These are phyloP conservation scores for Caenorhabditis auriculariae DNA, from an alignment of 2,888 invertebrate species.

Conservation along the genomic window DNA sequence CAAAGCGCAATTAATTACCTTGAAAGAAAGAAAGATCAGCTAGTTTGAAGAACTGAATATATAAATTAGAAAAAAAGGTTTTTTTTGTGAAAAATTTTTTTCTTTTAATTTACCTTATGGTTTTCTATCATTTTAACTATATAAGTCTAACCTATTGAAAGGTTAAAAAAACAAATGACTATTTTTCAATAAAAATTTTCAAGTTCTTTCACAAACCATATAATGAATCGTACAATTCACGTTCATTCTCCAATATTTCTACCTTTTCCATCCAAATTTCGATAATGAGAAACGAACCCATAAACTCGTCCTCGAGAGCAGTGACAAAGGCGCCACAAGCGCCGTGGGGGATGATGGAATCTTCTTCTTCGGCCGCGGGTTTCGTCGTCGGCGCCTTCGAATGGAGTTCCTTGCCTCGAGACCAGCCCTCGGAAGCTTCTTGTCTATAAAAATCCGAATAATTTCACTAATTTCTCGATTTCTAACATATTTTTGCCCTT, in stretches of 20 bases:
- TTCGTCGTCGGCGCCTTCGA: constrained; percentile 15
- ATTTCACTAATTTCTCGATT: background rate
- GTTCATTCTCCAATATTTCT: background rate
- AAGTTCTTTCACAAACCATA: background rate
- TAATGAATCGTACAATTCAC: background rate
- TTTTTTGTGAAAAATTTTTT: background rate
- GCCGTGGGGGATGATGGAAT: constrained; percentile 83
- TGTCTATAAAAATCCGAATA: background rate
- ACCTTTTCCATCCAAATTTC: constrained; percentile 4
- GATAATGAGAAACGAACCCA: constrained; percentile 71
- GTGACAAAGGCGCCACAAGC: constrained; percentile 98
- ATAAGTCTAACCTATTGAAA: too few relatives aligned
- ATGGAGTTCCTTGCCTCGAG: constrained; percentile 35
- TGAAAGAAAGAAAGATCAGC: too few relatives aligned
- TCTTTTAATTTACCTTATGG: background rate
- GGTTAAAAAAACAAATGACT: too few relatives aligned
- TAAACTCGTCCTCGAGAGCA: constrained; percentile 94
- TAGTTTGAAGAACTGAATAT: too few relatives aligned
- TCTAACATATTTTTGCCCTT: background rate
- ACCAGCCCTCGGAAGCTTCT: constrained; percentile 26
- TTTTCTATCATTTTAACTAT: too few relatives aligned
- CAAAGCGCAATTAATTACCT: too few relatives aligned
- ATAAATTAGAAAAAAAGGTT: background rate
- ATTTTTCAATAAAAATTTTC: too few relatives aligned
- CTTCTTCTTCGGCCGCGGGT: constrained; percentile 70